A percentile compares a stretch with the other conserved stretches of the same genome.
phyloP scores from a whole-genome alignment of 2,797 vertebrate genomes.

The Pteropus rufus region DNA sequence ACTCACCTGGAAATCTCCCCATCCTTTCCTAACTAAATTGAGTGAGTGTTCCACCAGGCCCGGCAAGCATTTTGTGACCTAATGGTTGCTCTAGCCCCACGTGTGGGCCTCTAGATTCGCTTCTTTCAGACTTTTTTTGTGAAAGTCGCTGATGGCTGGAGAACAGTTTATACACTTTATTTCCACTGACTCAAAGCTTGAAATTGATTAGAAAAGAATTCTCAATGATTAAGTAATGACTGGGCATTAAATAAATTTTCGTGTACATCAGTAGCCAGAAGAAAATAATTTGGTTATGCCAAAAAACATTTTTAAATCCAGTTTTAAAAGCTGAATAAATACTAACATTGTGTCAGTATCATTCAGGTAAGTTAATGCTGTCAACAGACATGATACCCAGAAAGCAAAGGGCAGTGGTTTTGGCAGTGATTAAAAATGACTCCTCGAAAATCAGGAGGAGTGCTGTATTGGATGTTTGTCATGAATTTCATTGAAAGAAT shows the following conservation, averaged over 20 bases:
- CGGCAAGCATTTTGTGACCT: fast-evolving
- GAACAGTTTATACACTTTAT: fast-evolving
- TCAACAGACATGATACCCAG: too few species aligned
- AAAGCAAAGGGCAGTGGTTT: not conserved
- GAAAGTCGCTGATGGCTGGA: not conserved
- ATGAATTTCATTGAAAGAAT: not conserved
- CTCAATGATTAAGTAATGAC: too few species aligned
- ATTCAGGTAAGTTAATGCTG: not conserved
- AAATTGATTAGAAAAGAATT: not conserved
- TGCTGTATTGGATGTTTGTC: too few species aligned
- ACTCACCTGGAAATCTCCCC: not conserved
- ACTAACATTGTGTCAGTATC: not conserved
- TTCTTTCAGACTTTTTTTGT: not conserved
- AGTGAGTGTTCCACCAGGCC: fast-evolving
- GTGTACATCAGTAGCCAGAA: not conserved
- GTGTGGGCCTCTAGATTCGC: not conserved
- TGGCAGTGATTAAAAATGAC: not conserved
- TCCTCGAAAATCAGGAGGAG: too few species aligned
- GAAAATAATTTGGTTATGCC: not conserved
- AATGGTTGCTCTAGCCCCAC: fast-evolving
- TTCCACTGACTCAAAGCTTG: not conserved
- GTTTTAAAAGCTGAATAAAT: not conserved
- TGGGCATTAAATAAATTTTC: not conserved
- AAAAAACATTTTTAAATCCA: not conserved
- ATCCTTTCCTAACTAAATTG: not conserved